Percentiles rank a stretch among this genome's conserved stretches.
Evolutionary conservation across 1,140 invertebrate genomes (phyloP).

Genomic region (Drosophila chauvacae): DNA sequence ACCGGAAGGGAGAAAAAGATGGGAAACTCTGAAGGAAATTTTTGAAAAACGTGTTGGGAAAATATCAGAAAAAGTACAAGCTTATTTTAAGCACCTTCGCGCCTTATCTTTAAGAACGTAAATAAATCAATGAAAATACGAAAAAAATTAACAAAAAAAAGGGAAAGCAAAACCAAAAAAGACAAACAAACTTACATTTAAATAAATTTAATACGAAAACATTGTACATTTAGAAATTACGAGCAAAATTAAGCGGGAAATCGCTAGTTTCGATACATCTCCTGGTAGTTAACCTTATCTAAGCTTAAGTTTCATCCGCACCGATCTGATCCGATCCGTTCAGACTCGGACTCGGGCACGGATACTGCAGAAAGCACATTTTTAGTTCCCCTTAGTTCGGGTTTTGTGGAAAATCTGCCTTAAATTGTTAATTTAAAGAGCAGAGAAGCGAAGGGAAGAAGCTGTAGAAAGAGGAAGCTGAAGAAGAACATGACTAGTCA

Average conservation of each 20-base stretch:
- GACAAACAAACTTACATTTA: constrained; percentile 73
- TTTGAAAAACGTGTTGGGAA: constrained; percentile 83
- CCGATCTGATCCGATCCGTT: constrained; percentile 16
- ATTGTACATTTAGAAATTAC: constrained; percentile 61
- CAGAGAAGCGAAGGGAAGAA: constrained; percentile 11
- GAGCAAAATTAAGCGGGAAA: constrained; percentile 56
- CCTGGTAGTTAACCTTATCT: constrained; percentile 67
- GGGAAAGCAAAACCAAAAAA: constrained; percentile 69
- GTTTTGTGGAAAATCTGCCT: constrained; percentile 88
- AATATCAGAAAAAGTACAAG: constrained; percentile 90
- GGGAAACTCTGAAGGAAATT: constrained; percentile 70
- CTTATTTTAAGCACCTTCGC: constrained; percentile 90
- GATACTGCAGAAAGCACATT: constrained; percentile 46
- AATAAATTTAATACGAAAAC: constrained; percentile 69
- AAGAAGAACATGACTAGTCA: constrained; percentile 67
- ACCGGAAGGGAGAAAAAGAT: constrained; percentile 46
- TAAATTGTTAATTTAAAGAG: constrained; percentile 85
- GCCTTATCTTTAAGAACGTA: constrained; percentile 88
- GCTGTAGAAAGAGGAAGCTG: constrained; percentile 26
- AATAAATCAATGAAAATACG: constrained; percentile 78
- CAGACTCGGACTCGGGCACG: constrained; percentile 41
- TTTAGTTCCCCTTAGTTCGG: constrained; percentile 85
- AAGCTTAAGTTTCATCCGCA: constrained; percentile 44
- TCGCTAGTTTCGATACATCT: constrained; percentile 70
- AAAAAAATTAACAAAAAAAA: constrained; percentile 73